Evolutionary conservation across 2,113 vertebrate species (phyloP).

Genomic region (Penelope pileata): DNA sequence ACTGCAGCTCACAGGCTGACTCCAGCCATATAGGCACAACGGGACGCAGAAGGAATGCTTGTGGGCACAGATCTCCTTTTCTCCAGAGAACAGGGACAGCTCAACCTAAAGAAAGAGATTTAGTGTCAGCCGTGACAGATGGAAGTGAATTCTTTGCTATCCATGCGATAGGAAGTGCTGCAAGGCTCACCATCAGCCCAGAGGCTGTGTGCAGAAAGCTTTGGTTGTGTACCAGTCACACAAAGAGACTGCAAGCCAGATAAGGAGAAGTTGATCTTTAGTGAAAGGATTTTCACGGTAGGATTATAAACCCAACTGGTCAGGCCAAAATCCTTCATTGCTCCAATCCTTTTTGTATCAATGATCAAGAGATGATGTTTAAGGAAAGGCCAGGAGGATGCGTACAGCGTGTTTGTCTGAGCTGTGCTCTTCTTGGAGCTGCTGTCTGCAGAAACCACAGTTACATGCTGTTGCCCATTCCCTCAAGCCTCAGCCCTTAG

Average conservation of each 20-base stretch:
- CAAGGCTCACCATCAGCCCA: neutral
- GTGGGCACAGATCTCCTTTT: neutral
- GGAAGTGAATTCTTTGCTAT: neutral
- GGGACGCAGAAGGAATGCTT: neutral
- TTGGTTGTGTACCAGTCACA: neutral
- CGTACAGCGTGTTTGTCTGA: rapidly evolving
- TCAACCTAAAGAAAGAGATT: neutral
- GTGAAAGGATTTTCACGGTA: neutral
- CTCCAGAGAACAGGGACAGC: neutral
- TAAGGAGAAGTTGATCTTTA: neutral
- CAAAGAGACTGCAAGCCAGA: neutral
- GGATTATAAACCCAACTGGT: neutral
- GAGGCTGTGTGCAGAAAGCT: neutral
- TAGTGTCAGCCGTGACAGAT: neutral
- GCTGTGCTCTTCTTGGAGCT: neutral
- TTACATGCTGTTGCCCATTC: neutral
- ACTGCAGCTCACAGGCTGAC: neutral
- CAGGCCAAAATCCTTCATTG: rapidly evolving
- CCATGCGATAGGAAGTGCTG: neutral
- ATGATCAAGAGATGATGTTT: neutral
- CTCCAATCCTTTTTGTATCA: neutral
- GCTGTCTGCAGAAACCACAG: neutral
- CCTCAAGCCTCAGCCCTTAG: neutral
- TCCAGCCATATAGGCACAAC: rapidly evolving
- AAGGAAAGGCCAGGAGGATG: neutral